Percentiles rank a stretch among this genome's conserved stretches.
Conservation (phyloP, 1,140 invertebrate species). For the Aphelinus atriplicis region DNA sequence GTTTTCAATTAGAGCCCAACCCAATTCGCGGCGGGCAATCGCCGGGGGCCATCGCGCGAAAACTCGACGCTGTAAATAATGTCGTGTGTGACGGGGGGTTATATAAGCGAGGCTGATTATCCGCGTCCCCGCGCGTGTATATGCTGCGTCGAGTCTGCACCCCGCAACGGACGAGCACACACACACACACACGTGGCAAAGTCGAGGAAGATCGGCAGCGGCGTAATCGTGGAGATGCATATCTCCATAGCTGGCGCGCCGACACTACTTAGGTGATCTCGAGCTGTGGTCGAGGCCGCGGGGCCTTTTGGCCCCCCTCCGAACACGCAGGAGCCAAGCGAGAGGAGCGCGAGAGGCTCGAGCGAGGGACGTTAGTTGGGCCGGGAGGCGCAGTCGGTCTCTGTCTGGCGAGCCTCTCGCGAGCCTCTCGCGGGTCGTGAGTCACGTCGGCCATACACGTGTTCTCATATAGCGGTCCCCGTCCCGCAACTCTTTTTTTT, state of each 20-base stretch:
- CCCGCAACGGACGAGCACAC: not conserved
- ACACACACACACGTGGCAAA: not conserved
- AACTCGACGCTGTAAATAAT: no score
- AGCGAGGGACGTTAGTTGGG: constrained; percentile 19
- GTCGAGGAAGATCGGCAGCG: no score
- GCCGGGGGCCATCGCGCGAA: no score
- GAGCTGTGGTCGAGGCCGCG: not conserved
- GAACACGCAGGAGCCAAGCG: not conserved
- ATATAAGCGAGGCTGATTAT: no score
- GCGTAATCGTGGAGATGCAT: constrained; percentile 26
- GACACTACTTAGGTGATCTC: no score
- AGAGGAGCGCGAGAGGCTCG: not conserved
- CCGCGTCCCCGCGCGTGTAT: no score
- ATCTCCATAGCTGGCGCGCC: constrained; percentile 4
- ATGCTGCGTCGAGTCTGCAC: no score
- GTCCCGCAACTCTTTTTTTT: not conserved
- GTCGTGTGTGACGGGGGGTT: no score
- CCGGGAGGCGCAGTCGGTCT: not conserved
- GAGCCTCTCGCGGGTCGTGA: constrained; percentile 28
- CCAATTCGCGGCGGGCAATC: no score
- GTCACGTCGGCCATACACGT: constrained; percentile 32
- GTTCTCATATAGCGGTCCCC: constrained; percentile 27
- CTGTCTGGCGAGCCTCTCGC: not conserved
- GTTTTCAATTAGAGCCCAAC: no score
- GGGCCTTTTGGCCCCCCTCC: not conserved